These are phyloP conservation scores for Rhagonycha fulva DNA, from an alignment of 2,888 invertebrate species.

Conservation along the genomic window DNA sequence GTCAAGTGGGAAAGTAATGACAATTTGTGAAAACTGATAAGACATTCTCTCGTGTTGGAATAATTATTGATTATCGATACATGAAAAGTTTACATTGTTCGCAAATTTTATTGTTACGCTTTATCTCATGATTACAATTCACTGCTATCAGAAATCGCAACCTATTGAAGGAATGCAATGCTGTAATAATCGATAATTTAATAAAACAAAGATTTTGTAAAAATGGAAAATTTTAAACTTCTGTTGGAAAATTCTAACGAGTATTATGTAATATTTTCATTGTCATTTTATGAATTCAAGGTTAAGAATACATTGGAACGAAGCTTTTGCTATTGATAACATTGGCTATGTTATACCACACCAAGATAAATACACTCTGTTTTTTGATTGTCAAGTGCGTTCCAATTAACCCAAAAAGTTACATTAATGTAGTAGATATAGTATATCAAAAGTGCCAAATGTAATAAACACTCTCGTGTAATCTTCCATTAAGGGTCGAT, in stretches of 20 bases:
- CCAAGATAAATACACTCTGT: too few relatives aligned
- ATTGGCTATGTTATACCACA: not conserved
- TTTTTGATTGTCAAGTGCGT: too few relatives aligned
- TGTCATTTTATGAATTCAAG: not conserved
- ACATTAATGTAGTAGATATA: too few relatives aligned
- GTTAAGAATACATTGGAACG: not conserved
- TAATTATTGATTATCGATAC: not conserved
- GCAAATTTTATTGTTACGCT: not conserved
- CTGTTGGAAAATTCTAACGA: too few relatives aligned
- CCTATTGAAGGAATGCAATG: not conserved
- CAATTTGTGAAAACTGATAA: not conserved
- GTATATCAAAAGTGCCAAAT: too few relatives aligned
- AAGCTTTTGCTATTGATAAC: not conserved
- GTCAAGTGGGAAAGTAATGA: not conserved
- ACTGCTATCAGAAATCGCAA: not conserved
- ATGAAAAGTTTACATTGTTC: not conserved
- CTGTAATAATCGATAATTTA: not conserved
- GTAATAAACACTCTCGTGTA: too few relatives aligned
- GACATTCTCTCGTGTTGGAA: not conserved
- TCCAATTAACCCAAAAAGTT: too few relatives aligned
- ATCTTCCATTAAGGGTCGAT: too few relatives aligned
- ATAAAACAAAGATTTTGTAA: not conserved
- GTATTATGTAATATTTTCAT: not conserved
- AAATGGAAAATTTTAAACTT: too few relatives aligned
- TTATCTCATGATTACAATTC: not conserved